Percentiles rank a stretch among this genome's conserved stretches.
phyloP scores from a whole-genome alignment of 2,113 vertebrate species.

The Mellivora capensis region DNA sequence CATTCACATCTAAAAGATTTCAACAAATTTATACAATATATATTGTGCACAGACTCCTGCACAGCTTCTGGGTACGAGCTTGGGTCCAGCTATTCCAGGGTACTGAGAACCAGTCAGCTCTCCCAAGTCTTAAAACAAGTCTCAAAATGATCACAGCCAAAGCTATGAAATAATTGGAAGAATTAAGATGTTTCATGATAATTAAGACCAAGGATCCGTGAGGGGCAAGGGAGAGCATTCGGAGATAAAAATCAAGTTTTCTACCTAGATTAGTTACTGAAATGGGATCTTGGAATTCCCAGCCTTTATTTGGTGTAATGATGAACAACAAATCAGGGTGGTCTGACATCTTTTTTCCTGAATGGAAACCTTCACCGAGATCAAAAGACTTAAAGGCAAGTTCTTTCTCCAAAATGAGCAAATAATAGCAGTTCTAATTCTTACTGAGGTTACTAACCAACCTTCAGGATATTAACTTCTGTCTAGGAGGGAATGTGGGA shows the following conservation, averaged over 20 bases:
- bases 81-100: constrained; percentile 69
- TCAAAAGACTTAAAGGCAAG: constrained; percentile 36
- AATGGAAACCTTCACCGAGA: constrained; percentile 35
- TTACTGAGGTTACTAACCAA: neutral
- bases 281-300: constrained; percentile 24
- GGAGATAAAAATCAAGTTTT: constrained; percentile 31
- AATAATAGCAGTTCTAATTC: constrained; percentile 10
- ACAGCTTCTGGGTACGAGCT: constrained; percentile 73
- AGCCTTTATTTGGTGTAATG: constrained; percentile 55
- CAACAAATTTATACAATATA: constrained; percentile 69
- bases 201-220: constrained; percentile 47
- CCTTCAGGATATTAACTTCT: neutral
- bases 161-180: neutral
- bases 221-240: neutral
- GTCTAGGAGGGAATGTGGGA: neutral
- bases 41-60: constrained; percentile 71
- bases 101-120: constrained; percentile 47
- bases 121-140: constrained; percentile 48
- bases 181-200: constrained; percentile 41
- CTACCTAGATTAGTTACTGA: neutral
- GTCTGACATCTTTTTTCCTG: neutral
- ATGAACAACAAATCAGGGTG: neutral
- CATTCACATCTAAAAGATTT: constrained; percentile 72
- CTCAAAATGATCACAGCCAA: constrained; percentile 50
- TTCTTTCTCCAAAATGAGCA: constrained; percentile 44